Evolutionary conservation across 2,797 vertebrate species (phyloP).

Genomic region (Orestias chungarensis): DNA sequence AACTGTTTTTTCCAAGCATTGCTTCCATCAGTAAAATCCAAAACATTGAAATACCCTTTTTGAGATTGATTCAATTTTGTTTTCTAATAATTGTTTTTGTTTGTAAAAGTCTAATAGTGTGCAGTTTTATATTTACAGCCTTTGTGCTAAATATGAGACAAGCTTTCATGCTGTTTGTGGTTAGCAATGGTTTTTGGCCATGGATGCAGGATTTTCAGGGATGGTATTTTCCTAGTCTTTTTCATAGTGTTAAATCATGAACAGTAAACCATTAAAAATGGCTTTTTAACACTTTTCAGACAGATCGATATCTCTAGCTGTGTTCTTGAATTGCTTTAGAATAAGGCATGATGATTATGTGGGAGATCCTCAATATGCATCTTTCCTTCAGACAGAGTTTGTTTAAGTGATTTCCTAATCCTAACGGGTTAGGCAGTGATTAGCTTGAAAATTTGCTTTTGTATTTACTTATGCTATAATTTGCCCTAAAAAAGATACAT

Average conservation of each 20-base stretch:
- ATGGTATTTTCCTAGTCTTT: neutral
- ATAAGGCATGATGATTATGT: neutral
- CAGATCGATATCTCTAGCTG: neutral
- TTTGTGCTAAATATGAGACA: neutral
- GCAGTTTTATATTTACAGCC: too few relatives aligned
- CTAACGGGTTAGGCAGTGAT: too few relatives aligned
- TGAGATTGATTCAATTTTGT: too few relatives aligned
- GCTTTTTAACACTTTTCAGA: too few relatives aligned
- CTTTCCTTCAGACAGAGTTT: neutral
- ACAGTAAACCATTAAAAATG: neutral
- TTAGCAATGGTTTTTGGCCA: neutral
- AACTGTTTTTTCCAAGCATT: too few relatives aligned
- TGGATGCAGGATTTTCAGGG: neutral
- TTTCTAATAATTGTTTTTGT: too few relatives aligned
- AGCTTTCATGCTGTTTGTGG: neutral
- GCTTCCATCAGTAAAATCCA: too few relatives aligned
- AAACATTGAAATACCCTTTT: too few relatives aligned
- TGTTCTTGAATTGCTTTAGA: neutral
- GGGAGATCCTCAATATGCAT: neutral
- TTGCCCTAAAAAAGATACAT: constrained; percentile 39
- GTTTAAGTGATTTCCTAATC: neutral
- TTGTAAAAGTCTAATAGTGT: too few relatives aligned
- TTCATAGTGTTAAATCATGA: neutral
- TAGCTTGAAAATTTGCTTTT: too few relatives aligned
- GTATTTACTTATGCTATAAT: too few relatives aligned